Base-by-base conservation (phyloP, 2,888 invertebrate genomes). In the Noctua janthina region DNA sequence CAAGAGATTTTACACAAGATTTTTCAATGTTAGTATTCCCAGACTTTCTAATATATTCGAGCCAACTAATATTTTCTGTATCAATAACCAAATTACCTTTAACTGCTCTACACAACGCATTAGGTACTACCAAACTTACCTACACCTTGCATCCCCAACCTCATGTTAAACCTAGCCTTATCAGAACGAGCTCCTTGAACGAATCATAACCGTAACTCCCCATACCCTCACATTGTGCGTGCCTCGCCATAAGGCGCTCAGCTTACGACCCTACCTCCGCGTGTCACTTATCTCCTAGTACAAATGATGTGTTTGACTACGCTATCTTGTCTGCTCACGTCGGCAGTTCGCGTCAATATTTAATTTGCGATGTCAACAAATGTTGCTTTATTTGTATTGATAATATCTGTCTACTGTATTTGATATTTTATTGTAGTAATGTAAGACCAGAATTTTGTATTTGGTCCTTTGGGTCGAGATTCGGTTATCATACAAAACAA, bases 261-360 rank as follows among this genome's bases (percentile, higher is more conserved):
- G 91, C 89, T 91, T 84, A 88, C 75, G 72, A 62, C 83, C 82
- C 83, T 80, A 85, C 87, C 85, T 68, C 82, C 79, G 81, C 72
- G 77, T 83, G 87, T 70, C 66, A 59, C 89, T 89, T 89, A 90
- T 90, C 86, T 83, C 82, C 84, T 85, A 83, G 85, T 86, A 83
- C 83, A 88, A 88, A 83, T 85, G 76, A 85, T 88, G 76, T 86
- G 88, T 88, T 88, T 85, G 81, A 78, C 69, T 70, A 69, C 75
- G 64, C 76, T 86, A 86, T 86, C 86, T 88, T 64, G 79, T 83
- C 77, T 83, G 83, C 84, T 62, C 83, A 84, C 76, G 82, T 78
- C 78, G 82, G 81, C 74, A 64, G 82, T 70, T 79, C 35, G 66
- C 66, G 78, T 75, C 81, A 86, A 89, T 90, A 77, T 89, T 89